Base-by-base conservation (phyloP, 2,888 invertebrate genomes). In the Drosophila kuntzei region DNA sequence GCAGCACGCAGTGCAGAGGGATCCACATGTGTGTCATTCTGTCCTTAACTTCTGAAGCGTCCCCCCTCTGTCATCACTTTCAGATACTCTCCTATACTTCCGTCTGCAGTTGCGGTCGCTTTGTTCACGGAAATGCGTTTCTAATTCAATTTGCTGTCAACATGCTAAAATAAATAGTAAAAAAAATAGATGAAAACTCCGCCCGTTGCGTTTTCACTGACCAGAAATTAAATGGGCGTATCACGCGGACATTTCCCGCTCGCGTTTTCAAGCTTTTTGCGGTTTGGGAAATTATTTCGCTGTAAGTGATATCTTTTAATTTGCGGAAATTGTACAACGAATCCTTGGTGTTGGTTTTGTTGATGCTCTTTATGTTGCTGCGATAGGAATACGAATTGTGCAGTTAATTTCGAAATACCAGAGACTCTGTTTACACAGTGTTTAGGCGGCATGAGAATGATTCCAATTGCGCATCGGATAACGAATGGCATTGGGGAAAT, bases 281-380 rank as follows among this genome's bases (percentile, higher is more conserved):
- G 79, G 81, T 61, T 71, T 53, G 29, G 9, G 20, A 60, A 83
- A 72, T 84, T 80, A 78, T 81, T 71, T 81, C 25, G 62, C 71
- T 83, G 82, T 79, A 85, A 87, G 62, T 74, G 74, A 85, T 83
- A 85, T 85, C 83, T 77, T 85, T 87, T 77, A 87, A 84, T 83
- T 81, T 83, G 60, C 69, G 80, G 69, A 76, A 61, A 80, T 65
- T 67, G 69, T 61, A 29, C 47, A 67, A 60, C 61, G 58, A 67
- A 50, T 58, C 53, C 55, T 9, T 65, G 50, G 51, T 60, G 55
- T 71, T 67, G 60, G 60, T 53, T 53, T 54, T 43, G 67, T 62
- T 57, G 44, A 58, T 74, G 50, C 34, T 22, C 12, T 16, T 37
- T 14, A 25, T 49, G 20, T 34, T 18, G n/a, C 20, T 6, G 16